Evolutionary conservation across 2,888 invertebrate genomes (phyloP).

Genomic region (Cyrtodaria siliqua): DNA sequence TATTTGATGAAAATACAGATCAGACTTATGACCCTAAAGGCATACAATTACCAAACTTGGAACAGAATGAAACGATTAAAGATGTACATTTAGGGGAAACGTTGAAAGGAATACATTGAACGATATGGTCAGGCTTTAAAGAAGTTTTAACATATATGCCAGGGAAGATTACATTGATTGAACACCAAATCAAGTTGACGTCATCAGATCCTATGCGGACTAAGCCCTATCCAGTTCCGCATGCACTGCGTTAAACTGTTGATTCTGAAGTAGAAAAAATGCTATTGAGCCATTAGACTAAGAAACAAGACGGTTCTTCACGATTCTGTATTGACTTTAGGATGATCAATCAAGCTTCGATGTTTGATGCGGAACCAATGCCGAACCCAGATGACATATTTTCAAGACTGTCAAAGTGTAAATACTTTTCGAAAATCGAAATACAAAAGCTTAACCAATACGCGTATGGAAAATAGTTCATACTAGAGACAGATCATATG

Average conservation of each 20-base stretch:
- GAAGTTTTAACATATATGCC: slow-evolving; percentile 39
- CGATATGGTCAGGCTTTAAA: neutral
- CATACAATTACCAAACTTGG: neutral
- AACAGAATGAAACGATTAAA: neutral
- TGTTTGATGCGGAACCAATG: too few species aligned
- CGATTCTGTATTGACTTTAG: too few species aligned
- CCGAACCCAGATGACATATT: slow-evolving; percentile 65
- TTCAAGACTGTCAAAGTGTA: slow-evolving; percentile 38
- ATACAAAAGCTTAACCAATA: neutral
- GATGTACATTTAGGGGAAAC: neutral
- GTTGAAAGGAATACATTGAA: neutral
- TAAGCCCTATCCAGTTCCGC: slow-evolving; percentile 52
- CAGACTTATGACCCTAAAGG: neutral
- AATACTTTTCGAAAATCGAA: slow-evolving; percentile 58
- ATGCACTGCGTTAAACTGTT: slow-evolving; percentile 26
- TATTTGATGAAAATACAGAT: neutral
- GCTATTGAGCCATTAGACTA: too few species aligned
- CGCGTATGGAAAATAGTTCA: slow-evolving; percentile 34
- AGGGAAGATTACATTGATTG: slow-evolving; percentile 24
- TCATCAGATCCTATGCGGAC: slow-evolving; percentile 31
- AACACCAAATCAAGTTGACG: slow-evolving; percentile 36
- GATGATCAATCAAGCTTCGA: too few species aligned
- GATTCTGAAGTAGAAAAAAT: slow-evolving; percentile 54
- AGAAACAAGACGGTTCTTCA: too few species aligned
- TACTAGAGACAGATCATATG: slow-evolving; percentile 64